Percentiles rank a stretch among this genome's conserved stretches.
These are phyloP conservation scores for Merops nubicus DNA, from an alignment of 2,113 vertebrate genomes.

Conservation along the genomic window DNA sequence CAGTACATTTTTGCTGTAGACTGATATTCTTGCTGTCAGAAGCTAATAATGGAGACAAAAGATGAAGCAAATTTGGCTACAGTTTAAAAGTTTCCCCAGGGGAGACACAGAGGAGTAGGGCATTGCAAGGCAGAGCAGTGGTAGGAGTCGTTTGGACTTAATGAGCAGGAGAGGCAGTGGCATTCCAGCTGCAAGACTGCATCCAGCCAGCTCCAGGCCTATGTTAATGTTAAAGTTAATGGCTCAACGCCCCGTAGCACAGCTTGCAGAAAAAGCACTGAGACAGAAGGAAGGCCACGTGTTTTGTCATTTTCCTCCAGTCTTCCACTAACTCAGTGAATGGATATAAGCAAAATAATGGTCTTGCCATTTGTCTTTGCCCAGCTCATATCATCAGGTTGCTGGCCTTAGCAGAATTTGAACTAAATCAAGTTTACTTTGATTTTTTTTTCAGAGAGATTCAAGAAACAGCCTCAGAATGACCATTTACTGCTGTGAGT, in stretches of 20 bases:
- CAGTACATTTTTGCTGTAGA: not conserved
- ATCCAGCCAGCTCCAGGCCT: accelerated
- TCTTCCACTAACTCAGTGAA: not conserved
- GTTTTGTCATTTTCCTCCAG: not conserved
- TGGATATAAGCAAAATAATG: not conserved
- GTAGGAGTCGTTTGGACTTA: not conserved
- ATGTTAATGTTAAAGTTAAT: not conserved
- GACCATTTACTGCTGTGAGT: not conserved
- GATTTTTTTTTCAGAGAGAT: not conserved
- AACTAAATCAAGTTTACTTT: not conserved
- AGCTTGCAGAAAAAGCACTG: not conserved
- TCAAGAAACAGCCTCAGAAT: not conserved
- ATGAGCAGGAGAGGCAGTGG: not conserved
- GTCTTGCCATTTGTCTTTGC: not conserved
- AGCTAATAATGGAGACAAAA: not conserved
- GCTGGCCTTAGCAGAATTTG: not conserved
- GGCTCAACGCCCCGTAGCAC: not conserved
- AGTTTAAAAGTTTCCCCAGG: not conserved
- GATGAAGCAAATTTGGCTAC: not conserved
- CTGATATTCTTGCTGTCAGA: not conserved
- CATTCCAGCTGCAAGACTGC: not conserved
- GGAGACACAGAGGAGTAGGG: not conserved
- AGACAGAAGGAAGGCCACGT: not conserved
- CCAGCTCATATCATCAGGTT: not conserved
- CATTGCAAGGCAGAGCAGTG: not conserved